These are phyloP conservation scores for Scaptodrosophila latifasciaeformis DNA, from an alignment of 2,888 invertebrate species.

Conservation along the genomic window DNA sequence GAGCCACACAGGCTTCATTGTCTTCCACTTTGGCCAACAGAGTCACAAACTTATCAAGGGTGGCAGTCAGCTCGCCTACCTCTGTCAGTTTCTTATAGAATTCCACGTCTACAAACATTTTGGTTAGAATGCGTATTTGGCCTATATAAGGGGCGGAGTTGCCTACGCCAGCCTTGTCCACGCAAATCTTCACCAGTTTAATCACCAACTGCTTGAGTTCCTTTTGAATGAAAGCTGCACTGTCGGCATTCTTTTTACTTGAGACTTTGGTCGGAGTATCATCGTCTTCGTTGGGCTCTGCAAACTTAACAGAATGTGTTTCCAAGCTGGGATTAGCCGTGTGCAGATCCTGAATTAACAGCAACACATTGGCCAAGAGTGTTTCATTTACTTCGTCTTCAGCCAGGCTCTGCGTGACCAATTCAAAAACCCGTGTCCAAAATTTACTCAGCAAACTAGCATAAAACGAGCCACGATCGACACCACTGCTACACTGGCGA, in stretches of 20 bases:
- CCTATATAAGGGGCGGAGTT: constrained; percentile 76
- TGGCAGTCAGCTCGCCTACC: constrained; percentile 55
- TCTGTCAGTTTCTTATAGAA: constrained; percentile 76
- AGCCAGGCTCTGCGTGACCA: constrained; percentile 50
- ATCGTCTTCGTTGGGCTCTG: constrained; percentile 57
- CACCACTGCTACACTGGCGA: constrained; percentile 54
- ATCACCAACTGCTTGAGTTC: constrained; percentile 67
- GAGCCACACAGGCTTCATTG: constrained; percentile 76
- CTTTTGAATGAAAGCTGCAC: constrained; percentile 56
- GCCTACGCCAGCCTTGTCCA: constrained; percentile 76
- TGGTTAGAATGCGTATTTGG: constrained; percentile 77
- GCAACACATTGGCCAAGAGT: constrained; percentile 73
- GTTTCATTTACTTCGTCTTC: constrained; percentile 48
- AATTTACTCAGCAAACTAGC: constrained; percentile 56
- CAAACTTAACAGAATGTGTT: constrained; percentile 78
- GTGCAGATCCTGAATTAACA: constrained; percentile 73
- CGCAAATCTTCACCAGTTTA: constrained; percentile 75
- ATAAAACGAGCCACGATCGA: constrained; percentile 59
- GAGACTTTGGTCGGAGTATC: constrained; percentile 25
- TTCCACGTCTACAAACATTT: constrained; percentile 77
- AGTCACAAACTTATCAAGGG: constrained; percentile 56
- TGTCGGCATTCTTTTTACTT: constrained; percentile 33
- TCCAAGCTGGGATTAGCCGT: constrained; percentile 72
- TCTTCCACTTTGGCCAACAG: constrained; percentile 70
- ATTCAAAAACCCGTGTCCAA: constrained; percentile 64